Percentiles rank a stretch among this genome's conserved stretches.
Conservation (phyloP, 2,797 vertebrate genomes). For the Eidolon dupreanum region DNA sequence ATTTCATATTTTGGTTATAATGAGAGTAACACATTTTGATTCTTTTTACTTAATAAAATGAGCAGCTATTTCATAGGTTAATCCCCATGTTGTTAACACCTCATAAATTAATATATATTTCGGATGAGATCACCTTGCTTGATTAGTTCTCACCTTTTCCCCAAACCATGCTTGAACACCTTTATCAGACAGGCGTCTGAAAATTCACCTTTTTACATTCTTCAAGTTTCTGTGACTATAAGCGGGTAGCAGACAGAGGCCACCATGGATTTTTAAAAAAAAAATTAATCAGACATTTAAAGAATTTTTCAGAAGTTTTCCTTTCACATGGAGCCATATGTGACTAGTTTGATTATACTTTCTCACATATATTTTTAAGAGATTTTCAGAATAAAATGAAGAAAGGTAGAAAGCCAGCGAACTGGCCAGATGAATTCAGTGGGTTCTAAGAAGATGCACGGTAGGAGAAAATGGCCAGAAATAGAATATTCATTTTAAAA, state of each 20-base stretch:
- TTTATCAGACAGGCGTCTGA: slow-evolving; percentile 67
- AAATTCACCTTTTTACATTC: slow-evolving; percentile 45
- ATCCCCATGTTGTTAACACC: slow-evolving; percentile 44
- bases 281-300: slow-evolving; percentile 35
- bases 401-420: not conserved
- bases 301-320: slow-evolving; percentile 35
- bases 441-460: not conserved
- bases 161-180: slow-evolving; percentile 65
- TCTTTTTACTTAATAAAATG: slow-evolving; percentile 59
- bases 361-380: not conserved
- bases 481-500: not conserved
- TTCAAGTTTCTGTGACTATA: slow-evolving; percentile 31
- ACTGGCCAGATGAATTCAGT: not conserved
- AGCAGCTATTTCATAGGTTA: slow-evolving; percentile 38
- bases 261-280: not conserved
- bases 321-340: not conserved
- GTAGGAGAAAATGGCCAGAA: not conserved
- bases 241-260: slow-evolving; percentile 27
- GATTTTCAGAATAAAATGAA: slow-evolving; percentile 10
- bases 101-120: slow-evolving; percentile 60
- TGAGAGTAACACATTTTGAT: slow-evolving; percentile 41
- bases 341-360: not conserved
- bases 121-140: slow-evolving; percentile 67
- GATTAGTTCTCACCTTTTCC: slow-evolving; percentile 61
- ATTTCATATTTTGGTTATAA: slow-evolving; percentile 67